Evolutionary conservation across 2,797 vertebrate species (phyloP), one percentile per base, ranked within the genome.

Genomic region (Parauchenoglanis punctatus): DNA sequence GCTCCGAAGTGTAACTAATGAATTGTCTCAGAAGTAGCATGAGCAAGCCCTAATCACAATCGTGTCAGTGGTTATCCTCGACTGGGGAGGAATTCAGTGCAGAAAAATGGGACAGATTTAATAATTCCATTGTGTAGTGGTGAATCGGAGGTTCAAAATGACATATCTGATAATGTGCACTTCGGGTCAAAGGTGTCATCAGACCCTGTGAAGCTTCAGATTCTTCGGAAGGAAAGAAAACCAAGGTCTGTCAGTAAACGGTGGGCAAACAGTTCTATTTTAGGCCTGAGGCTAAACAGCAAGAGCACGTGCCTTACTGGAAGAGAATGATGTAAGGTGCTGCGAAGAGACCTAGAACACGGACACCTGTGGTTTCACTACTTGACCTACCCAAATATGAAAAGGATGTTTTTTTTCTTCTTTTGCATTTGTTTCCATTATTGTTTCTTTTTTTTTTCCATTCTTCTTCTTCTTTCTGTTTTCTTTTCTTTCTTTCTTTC

Each of bases 301-400:
- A 63, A 87, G 70, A 81, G 81, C 73, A 44, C 82, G 85, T 85
- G 86, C 88, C 86, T 95, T 94, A 94, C 94, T 81, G 94, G 94
- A 95, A 95, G 58, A 73, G 81, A 63, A 81, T 89, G 85, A 87
- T 90, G 78, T 83, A 87, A 91, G 83, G 49, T 86, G 63, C 82
- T 85, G 46, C 61, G 83, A 85, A 52, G 59, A 84, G 78, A 73
- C 65, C 73, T 83, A 56, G 40, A 77, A 72, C 23, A 44, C 20
- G 17, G 81, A 84, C 81, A 89, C 88, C 88, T 80, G 81, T 89
- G 88, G 68, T 82, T 80, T 52, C 46, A 18, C 49, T 54, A 8
- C 54, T n/a, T 72, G 49, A 56, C 44, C 67, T 61, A 25, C 80
- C 58, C 8, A 2, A 2, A 81, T 58, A 11, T n/a, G 25, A 17